phyloP scores from a whole-genome alignment of 2,113 vertebrate species.

The Elaphurus davidianus region DNA sequence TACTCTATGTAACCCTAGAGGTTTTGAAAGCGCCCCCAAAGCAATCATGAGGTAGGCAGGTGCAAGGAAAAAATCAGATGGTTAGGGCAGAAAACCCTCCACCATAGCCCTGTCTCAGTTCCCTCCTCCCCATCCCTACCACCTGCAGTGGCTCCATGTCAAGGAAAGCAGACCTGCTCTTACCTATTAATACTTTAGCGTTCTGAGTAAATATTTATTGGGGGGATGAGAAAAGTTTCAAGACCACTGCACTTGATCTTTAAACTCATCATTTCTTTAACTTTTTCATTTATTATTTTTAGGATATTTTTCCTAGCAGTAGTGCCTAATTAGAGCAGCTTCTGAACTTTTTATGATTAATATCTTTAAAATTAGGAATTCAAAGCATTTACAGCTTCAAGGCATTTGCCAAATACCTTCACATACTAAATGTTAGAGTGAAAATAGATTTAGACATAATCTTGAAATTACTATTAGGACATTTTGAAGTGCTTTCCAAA shows the following conservation, averaged over 20 bases:
- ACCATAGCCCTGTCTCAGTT: background rate
- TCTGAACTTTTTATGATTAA: background rate
- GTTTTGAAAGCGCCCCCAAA: background rate
- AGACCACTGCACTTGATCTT: background rate
- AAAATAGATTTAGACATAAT: background rate
- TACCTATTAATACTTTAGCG: background rate
- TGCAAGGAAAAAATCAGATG: background rate
- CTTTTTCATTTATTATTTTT: background rate
- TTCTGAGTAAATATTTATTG: background rate
- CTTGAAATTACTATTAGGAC: background rate
- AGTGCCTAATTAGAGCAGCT: background rate
- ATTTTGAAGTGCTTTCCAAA: background rate
- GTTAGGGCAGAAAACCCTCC: background rate
- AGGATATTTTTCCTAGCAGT: background rate
- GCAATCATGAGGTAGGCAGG: background rate
- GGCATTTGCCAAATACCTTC: background rate
- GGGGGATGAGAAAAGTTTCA: background rate
- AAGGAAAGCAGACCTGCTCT: background rate
- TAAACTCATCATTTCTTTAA: background rate
- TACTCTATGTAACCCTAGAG: background rate
- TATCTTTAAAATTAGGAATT: background rate
- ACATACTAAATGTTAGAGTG: background rate
- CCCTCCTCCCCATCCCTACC: accelerated
- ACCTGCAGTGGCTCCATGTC: background rate
- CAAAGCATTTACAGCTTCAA: background rate